Evolutionary conservation across 2,888 invertebrate species (phyloP).

Genomic region (Catocala sponsa): DNA sequence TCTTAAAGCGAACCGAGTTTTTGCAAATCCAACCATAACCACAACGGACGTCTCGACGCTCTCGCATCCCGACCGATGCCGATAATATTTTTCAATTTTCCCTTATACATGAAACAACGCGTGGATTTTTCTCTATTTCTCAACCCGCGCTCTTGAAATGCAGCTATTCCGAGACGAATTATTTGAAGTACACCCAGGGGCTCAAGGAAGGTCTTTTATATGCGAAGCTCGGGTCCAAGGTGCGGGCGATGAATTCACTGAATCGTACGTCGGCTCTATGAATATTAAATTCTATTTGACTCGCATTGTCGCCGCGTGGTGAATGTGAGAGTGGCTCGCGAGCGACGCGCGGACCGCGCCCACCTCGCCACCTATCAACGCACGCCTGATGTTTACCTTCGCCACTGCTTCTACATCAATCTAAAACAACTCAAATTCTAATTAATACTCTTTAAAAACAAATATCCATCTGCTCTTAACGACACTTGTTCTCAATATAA

Average conservation of each 20-base stretch:
- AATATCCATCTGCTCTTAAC: not conserved
- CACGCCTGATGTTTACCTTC: slow-evolving; percentile 44
- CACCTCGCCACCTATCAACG: slow-evolving; percentile 44
- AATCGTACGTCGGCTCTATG: slow-evolving; percentile 86
- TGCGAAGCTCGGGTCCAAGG: slow-evolving; percentile 82
- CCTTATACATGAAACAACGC: slow-evolving; percentile 73
- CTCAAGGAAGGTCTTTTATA: slow-evolving; percentile 82
- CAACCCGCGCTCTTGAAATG: slow-evolving; percentile 75
- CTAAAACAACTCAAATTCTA: slow-evolving; percentile 4
- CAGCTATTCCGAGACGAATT: slow-evolving; percentile 81
- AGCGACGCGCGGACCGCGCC: slow-evolving; percentile 46
- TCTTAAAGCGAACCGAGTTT: slow-evolving; percentile 51
- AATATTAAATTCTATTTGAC: slow-evolving; percentile 87
- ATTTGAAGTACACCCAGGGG: slow-evolving; percentile 82
- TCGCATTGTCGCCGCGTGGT: slow-evolving; percentile 80
- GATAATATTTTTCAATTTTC: slow-evolving; percentile 82
- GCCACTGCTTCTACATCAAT: slow-evolving; percentile 15
- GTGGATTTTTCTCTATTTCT: slow-evolving; percentile 70
- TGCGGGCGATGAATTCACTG: slow-evolving; percentile 85
- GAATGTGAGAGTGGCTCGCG: slow-evolving; percentile 71
- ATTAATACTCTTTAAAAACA: not conserved
- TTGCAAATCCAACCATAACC: slow-evolving; percentile 63
- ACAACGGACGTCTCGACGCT: slow-evolving; percentile 43
- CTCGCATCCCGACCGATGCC: slow-evolving; percentile 63
- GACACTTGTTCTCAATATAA: not conserved